These are phyloP conservation scores for Abrostola tripartita DNA, from an alignment of 2,888 invertebrate species.

Conservation along the genomic window DNA sequence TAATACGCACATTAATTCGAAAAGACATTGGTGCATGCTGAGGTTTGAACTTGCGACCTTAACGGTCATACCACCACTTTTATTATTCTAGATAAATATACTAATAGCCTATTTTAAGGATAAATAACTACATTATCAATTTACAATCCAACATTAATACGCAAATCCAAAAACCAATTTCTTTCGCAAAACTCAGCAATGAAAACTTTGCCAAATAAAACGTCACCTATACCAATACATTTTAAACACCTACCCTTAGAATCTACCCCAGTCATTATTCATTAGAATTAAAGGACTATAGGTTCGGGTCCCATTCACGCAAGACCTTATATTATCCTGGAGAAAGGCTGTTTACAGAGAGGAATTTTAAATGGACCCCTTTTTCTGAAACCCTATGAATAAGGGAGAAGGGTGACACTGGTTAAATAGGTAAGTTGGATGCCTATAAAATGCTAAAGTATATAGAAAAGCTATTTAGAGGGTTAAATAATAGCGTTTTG, in stretches of 20 bases:
- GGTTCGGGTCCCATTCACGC: not conserved
- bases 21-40: no score
- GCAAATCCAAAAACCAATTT: not conserved
- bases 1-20: no score
- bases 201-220: not conserved
- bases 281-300: slow-evolving; percentile 52
- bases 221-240: slow-evolving; percentile 2
- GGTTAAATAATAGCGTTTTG: not conserved
- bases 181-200: no score
- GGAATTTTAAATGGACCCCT: slow-evolving; percentile 49
- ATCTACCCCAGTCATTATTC: slow-evolving; percentile 42
- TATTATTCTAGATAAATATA: no score
- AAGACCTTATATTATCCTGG: not conserved
- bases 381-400: slow-evolving; percentile 48
- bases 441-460: not conserved
- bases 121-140: not conserved
- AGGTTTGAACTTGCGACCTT: no score
- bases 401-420: slow-evolving; percentile 37
- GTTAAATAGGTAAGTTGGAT: slow-evolving; percentile 30
- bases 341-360: slow-evolving; percentile 41
- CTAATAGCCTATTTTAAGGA: no score
- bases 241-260: slow-evolving; percentile 4
- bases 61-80: no score
- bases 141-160: not conserved
- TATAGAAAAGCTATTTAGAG: not conserved